phyloP scores from a whole-genome alignment of 2,113 vertebrate genomes.

The Cinclus mexicanus region DNA sequence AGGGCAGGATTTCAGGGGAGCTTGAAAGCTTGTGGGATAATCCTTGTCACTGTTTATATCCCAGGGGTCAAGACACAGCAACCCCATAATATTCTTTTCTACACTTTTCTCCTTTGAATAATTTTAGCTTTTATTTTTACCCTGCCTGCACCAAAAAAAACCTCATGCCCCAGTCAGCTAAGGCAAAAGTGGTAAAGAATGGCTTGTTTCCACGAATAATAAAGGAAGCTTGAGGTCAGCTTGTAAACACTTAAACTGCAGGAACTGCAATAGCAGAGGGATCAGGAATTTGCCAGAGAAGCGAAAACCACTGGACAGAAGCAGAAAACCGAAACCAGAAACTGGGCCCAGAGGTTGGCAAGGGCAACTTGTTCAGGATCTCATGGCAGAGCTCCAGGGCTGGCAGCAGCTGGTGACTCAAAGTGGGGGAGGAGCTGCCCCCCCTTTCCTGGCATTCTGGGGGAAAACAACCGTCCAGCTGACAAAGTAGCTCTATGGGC shows the following conservation, averaged over 20 bases:
- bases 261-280: background rate
- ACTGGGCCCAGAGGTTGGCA: accelerated
- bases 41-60: background rate
- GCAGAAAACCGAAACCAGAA: background rate
- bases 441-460: background rate
- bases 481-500: background rate
- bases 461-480: background rate
- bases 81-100: background rate
- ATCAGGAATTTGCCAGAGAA: background rate
- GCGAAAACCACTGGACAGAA: background rate
- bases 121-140: background rate
- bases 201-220: background rate
- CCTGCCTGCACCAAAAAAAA: background rate
- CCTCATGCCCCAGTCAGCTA: background rate
- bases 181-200: background rate
- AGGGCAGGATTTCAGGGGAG: background rate
- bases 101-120: background rate
- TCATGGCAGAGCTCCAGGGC: accelerated
- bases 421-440: background rate
- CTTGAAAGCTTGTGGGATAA: background rate
- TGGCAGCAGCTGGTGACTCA: background rate
- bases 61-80: background rate
- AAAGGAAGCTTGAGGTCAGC: background rate
- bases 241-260: background rate
- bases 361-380: accelerated